Evolutionary conservation across 2,113 vertebrate species (phyloP).

Genomic region (Spizaetus ornatus): DNA sequence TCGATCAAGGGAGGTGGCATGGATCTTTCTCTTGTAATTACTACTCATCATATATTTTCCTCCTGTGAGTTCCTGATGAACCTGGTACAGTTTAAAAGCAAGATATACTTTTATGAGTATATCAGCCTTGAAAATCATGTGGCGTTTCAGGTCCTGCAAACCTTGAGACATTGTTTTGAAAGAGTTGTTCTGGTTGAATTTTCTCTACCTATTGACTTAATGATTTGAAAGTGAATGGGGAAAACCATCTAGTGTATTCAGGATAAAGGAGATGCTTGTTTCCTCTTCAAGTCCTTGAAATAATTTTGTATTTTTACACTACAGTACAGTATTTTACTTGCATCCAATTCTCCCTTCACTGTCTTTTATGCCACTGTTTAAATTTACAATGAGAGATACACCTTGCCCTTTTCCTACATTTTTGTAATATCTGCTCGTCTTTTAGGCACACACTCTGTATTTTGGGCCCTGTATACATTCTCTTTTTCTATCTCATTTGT

Average conservation of each 20-base stretch:
- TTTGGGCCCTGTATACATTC: background rate
- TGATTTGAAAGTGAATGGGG: background rate
- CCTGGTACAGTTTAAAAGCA: background rate
- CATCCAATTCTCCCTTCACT: background rate
- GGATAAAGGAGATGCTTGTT: background rate
- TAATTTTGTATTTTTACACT: background rate
- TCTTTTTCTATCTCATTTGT: background rate
- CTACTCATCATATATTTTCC: background rate
- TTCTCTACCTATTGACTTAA: background rate
- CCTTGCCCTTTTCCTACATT: background rate
- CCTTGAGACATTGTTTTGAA: background rate
- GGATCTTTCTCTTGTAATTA: background rate
- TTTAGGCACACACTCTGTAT: background rate
- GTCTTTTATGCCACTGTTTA: background rate
- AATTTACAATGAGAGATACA: background rate
- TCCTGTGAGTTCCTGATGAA: background rate
- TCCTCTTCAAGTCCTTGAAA: background rate
- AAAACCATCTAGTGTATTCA: background rate
- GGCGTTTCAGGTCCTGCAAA: background rate
- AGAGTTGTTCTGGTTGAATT: background rate
- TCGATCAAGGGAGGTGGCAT: background rate
- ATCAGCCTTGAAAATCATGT: background rate
- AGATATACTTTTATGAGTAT: background rate
- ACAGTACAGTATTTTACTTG: background rate
- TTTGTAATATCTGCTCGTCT: background rate